Base-by-base conservation (phyloP, 2,113 vertebrate species). In the Columba janthina region DNA sequence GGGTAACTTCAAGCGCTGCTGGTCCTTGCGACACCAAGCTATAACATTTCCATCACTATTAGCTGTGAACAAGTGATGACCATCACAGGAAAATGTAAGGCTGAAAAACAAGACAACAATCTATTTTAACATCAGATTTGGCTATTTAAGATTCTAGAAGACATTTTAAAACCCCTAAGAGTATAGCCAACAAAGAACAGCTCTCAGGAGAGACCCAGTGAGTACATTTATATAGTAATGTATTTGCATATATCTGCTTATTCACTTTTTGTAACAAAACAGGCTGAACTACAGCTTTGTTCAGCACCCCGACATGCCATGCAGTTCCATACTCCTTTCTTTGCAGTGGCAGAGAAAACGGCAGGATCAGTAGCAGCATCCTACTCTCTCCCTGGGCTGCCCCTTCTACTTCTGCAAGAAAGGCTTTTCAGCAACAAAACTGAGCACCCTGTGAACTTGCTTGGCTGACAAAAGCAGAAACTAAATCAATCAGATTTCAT, bases 41-140 rank as follows among this genome's bases (percentile, higher is more conserved):
- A 99, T 99, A 83, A 99, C 99, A 0, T 98, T 99, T 46, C 99
- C 99, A 21, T 99, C 99, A 22, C 98, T 99, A 96, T 99, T 99
- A 3, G 99, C 99, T 1, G 99, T 99, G 98, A 99, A 99, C 82
- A 99, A 97, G 95, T 99, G 99, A 96, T 99, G 99, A 28, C 99
- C 99, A n/a, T 99, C 99, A 31, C 99, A 99, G 48, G 99, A 99
- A 97, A 99, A 99, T 0, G 99, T 99, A 94, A 99, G 98, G 98
- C 99, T 99, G 98, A 40, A 96, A 94, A 84, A 79, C 78, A 93
- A 80, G 69, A 60, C 3, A 34, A 84, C 14, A 65, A 28, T 12
- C 5, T 29, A 1, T 48, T 66, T 70, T 78, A 36, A 10, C 2
- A 40, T 34, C 44, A 53, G 5, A 15, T 24, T 53, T n/a, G 64